A percentile compares a stretch with the other conserved stretches of the same genome.
Evolutionary conservation across 2,113 vertebrate species (phyloP).

Genomic region (Arvicanthis niloticus): DNA sequence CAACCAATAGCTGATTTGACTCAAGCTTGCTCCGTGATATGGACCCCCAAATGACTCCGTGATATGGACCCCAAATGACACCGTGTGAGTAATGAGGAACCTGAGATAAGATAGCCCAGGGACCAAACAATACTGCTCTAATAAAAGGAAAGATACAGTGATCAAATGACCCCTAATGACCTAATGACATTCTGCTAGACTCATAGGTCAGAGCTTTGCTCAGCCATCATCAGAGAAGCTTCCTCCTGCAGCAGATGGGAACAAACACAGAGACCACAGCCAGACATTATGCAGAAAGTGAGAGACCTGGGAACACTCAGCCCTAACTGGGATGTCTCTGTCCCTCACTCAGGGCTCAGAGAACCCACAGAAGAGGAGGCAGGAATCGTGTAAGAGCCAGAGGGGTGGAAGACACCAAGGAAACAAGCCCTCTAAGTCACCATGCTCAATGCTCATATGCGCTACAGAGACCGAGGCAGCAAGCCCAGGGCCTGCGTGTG

Average conservation of each 20-base stretch:
- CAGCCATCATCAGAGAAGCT: not conserved
- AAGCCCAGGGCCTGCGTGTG: too few species aligned
- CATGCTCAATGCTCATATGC: not conserved
- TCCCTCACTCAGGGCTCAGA: not conserved
- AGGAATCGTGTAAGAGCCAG: not conserved
- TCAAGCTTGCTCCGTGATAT: too few species aligned
- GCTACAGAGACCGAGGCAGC: not conserved
- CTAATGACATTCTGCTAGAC: not conserved
- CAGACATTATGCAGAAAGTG: not conserved
- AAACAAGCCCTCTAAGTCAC: too few species aligned
- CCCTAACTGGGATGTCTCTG: not conserved
- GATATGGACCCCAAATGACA: too few species aligned
- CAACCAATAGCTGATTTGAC: too few species aligned
- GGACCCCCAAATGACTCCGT: too few species aligned
- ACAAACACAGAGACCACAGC: not conserved
- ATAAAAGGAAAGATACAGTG: too few species aligned
- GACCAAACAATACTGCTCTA: not conserved
- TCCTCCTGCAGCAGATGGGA: not conserved
- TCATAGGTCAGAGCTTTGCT: not conserved
- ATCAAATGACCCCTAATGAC: not conserved
- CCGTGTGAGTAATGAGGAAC: not conserved
- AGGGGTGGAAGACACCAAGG: not conserved
- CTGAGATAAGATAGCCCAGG: not conserved
- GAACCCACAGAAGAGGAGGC: not conserved
- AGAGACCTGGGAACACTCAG: not conserved